A percentile compares a stretch with the other conserved stretches of the same genome.
Evolutionary conservation across 2,888 invertebrate genomes (phyloP).

Genomic region (Acrobeloides nanus): DNA sequence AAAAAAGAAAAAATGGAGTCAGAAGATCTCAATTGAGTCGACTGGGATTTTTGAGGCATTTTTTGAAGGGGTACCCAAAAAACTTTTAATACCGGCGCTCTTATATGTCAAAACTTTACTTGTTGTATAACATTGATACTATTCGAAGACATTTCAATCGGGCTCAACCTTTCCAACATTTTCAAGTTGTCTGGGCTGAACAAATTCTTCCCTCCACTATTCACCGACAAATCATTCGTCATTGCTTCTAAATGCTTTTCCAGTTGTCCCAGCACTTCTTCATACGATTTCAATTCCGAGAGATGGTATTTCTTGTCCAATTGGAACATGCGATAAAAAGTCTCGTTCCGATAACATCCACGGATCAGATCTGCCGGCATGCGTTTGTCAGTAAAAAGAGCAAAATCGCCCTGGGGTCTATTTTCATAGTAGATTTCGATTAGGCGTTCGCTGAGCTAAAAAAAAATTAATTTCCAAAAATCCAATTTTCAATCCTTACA

Average conservation of each 20-base stretch:
- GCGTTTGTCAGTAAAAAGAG: slow-evolving; percentile 22
- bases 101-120: too few species aligned
- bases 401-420: slow-evolving; percentile 4
- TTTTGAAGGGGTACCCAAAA: too few species aligned
- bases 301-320: slow-evolving; percentile 40
- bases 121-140: too few species aligned
- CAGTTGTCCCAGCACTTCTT: too few species aligned
- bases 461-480: slow-evolving; percentile 6
- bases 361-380: slow-evolving; percentile 38
- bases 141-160: too few species aligned
- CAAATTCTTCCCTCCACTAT: too few species aligned
- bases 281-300: too few species aligned
- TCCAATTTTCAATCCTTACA: slow-evolving; percentile 16
- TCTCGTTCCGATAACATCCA: slow-evolving; percentile 42
- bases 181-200: neutral
- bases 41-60: too few species aligned
- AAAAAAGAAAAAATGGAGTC: too few species aligned
- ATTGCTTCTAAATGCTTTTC: slow-evolving; percentile 8
- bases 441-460: slow-evolving; percentile 44
- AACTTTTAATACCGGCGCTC: too few species aligned
- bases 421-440: slow-evolving; percentile 29
- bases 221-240: slow-evolving; percentile 6
- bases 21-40: too few species aligned
- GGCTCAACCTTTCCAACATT: too few species aligned
- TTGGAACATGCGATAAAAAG: slow-evolving; percentile 45